Conservation (phyloP, 1,140 invertebrate genomes). For the Atta cephalotes region DNA sequence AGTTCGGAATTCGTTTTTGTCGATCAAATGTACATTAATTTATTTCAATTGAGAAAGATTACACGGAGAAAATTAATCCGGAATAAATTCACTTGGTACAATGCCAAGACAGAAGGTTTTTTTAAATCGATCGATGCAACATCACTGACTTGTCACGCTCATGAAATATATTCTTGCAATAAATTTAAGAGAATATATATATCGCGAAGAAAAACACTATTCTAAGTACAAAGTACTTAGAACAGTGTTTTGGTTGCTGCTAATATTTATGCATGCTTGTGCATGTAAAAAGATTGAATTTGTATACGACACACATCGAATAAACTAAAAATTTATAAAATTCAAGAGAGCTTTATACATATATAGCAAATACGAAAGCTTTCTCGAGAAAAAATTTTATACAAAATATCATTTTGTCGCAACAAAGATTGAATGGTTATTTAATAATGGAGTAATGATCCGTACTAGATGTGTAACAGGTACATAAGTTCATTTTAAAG, state of each 20-base stretch:
- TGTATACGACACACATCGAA: slow-evolving; percentile 12
- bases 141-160: slow-evolving; percentile 5
- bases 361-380: background rate
- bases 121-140: background rate
- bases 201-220: background rate
- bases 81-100: slow-evolving; percentile 18
- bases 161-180: background rate
- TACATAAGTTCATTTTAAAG: background rate
- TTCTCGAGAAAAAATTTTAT: background rate
- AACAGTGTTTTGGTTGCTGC: background rate
- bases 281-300: slow-evolving; percentile 5
- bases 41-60: slow-evolving; percentile 25
- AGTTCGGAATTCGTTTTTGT: slow-evolving; percentile 21
- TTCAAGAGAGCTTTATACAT: background rate
- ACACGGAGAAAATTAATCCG: slow-evolving; percentile 32
- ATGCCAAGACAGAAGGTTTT: background rate
- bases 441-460: slow-evolving; percentile 9
- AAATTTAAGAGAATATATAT: background rate
- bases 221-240: background rate
- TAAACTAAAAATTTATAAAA: slow-evolving; percentile 30
- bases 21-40: slow-evolving; percentile 42
- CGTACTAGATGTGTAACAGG: background rate
- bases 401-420: slow-evolving; percentile 2
- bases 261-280: background rate
- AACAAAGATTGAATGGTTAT: slow-evolving; percentile 6